Percentiles rank a stretch among this genome's conserved stretches.
Evolutionary conservation across 2,888 invertebrate species (phyloP).

Genomic region (Hemicrepidius hirtus): DNA sequence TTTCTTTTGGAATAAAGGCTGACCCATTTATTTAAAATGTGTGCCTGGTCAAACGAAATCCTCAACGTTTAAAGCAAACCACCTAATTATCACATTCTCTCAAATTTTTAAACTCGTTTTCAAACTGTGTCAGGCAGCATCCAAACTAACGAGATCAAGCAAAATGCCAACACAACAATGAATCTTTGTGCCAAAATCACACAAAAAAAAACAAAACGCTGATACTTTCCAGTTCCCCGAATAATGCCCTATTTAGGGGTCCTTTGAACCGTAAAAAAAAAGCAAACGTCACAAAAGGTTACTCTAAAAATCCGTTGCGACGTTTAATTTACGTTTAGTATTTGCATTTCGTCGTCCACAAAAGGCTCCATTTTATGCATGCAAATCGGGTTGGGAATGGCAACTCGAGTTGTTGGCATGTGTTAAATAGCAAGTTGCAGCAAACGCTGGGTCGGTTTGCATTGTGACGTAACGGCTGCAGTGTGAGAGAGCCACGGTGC

Average conservation of each 20-base stretch:
- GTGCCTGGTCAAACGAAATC: too few species aligned
- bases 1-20: too few species aligned
- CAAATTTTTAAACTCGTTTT: neutral
- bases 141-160: neutral
- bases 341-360: constrained; percentile 18
- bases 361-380: constrained; percentile 35
- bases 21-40: too few species aligned
- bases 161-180: too few species aligned
- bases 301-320: constrained; percentile 9
- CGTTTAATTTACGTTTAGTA: neutral
- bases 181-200: too few species aligned
- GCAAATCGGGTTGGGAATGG: constrained; percentile 33
- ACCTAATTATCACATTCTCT: neutral
- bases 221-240: neutral
- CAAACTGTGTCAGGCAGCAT: neutral
- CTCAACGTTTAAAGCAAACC: too few species aligned
- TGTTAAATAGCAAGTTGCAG: constrained; percentile 37
- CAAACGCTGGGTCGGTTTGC: constrained; percentile 35
- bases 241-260: neutral
- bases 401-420: constrained; percentile 36
- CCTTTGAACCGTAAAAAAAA: neutral
- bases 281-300: constrained; percentile 8
- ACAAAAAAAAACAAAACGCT: neutral
- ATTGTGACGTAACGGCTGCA: constrained; percentile 55
- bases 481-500: constrained; percentile 41